Conservation (phyloP, 2,797 vertebrate genomes). For the Bufotes viridis region DNA sequence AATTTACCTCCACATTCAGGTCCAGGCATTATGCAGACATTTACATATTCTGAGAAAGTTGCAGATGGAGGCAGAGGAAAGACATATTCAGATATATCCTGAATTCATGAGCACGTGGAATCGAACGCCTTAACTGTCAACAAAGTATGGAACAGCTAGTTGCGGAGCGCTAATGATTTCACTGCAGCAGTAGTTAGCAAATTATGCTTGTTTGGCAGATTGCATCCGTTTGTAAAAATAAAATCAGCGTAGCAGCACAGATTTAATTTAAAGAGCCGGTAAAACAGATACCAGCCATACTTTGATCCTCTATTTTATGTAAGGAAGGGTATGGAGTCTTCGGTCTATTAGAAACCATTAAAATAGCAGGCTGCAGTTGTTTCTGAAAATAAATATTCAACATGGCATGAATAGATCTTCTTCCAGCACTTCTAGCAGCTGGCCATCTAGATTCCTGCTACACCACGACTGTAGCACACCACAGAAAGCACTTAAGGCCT, state of each 20-base stretch:
- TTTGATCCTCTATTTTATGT: background rate
- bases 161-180: constrained; percentile 31
- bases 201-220: constrained; percentile 27
- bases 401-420: background rate
- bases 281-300: background rate
- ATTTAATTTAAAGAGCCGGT: background rate
- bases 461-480: background rate
- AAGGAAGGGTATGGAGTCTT: background rate
- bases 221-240: constrained; percentile 17
- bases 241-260: background rate
- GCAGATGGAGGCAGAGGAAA: background rate
- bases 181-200: constrained; percentile 1
- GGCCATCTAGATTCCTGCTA: background rate
- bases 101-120: constrained; percentile 28
- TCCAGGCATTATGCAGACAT: background rate
- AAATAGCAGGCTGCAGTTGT: background rate
- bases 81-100: background rate
- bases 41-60: background rate
- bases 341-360: background rate
- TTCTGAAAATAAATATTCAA: constrained; percentile 5
- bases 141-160: constrained; percentile 16
- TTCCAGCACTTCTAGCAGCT: background rate
- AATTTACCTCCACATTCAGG: background rate
- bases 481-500: background rate
- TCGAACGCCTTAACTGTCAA: background rate